Percentiles rank a stretch among this genome's conserved stretches.
Conservation (phyloP, 1,140 invertebrate genomes). For the Bombus turneri region DNA sequence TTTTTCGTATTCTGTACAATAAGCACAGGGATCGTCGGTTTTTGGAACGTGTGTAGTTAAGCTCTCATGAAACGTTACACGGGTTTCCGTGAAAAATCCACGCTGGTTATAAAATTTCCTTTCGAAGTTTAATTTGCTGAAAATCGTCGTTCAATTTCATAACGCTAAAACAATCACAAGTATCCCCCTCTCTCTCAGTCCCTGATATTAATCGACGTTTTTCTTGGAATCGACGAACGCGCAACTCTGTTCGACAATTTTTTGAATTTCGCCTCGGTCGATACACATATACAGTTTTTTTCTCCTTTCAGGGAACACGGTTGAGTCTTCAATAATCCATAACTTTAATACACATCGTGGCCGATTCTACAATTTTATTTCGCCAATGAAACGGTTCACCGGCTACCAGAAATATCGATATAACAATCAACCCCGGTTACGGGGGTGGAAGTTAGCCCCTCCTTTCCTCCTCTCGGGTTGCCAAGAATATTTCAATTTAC, state of each 20-base stretch:
- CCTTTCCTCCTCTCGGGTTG: not conserved
- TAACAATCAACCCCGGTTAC: slow-evolving; percentile 13
- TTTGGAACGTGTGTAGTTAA: slow-evolving; percentile 19
- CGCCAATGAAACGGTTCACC: not conserved
- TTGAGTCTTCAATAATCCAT: slow-evolving; percentile 4
- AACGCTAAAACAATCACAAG: not conserved
- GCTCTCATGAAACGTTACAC: not conserved
- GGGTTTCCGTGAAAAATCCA: not conserved
- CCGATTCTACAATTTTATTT: slow-evolving; percentile 20
- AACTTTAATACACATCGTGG: slow-evolving; percentile 18
- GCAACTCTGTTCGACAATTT: not conserved
- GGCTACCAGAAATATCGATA: slow-evolving; percentile 14
- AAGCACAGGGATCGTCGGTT: not conserved
- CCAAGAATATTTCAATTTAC: slow-evolving; percentile 49
- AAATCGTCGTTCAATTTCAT: not conserved
- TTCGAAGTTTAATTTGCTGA: not conserved
- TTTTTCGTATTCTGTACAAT: not conserved
- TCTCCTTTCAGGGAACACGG: not conserved
- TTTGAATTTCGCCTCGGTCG: not conserved
- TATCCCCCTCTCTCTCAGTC: not conserved
- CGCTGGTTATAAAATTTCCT: not conserved
- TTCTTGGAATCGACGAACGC: not conserved
- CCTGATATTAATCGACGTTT: not conserved
- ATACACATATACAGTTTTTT: not conserved
- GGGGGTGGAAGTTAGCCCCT: not conserved